phyloP scores from a whole-genome alignment of 2,797 vertebrate genomes.

The Harpagifer antarcticus region DNA sequence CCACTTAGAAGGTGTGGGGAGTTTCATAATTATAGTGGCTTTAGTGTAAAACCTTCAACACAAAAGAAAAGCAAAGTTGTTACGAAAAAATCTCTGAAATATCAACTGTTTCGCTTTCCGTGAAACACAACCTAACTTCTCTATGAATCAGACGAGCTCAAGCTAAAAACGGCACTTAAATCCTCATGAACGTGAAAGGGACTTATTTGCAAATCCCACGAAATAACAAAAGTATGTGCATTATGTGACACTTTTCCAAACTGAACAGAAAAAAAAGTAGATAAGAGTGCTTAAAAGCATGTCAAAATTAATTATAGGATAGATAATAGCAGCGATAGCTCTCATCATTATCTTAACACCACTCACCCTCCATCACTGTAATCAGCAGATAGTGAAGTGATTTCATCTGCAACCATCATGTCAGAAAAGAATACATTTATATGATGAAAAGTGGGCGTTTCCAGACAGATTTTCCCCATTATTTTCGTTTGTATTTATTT shows the following conservation, averaged over 20 bases:
- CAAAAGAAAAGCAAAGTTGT: background rate
- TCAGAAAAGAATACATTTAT: background rate
- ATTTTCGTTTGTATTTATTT: background rate
- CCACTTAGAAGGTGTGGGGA: background rate
- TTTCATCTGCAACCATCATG: background rate
- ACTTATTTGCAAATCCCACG: too few relatives aligned
- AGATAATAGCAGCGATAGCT: too few relatives aligned
- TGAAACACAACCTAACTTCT: too few relatives aligned
- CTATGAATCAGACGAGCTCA: too few relatives aligned
- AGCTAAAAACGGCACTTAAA: too few relatives aligned
- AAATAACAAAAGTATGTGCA: too few relatives aligned
- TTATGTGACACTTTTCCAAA: too few relatives aligned
- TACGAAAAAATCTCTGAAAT: slow-evolving; percentile 2
- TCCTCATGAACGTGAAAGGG: too few relatives aligned
- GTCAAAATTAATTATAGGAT: too few relatives aligned
- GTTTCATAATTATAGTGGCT: background rate
- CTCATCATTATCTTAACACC: background rate
- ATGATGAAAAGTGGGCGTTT: background rate
- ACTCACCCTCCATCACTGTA: slow-evolving; percentile 8
- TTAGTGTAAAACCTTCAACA: background rate
- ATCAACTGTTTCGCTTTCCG: background rate
- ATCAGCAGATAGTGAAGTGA: slow-evolving; percentile 18
- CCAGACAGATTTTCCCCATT: background rate
- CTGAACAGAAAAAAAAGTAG: too few relatives aligned
- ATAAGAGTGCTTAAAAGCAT: too few relatives aligned